A percentile compares a stretch with the other conserved stretches of the same genome.
Evolutionary conservation across 2,113 vertebrate genomes (phyloP).

Genomic region (Phycodurus eques): DNA sequence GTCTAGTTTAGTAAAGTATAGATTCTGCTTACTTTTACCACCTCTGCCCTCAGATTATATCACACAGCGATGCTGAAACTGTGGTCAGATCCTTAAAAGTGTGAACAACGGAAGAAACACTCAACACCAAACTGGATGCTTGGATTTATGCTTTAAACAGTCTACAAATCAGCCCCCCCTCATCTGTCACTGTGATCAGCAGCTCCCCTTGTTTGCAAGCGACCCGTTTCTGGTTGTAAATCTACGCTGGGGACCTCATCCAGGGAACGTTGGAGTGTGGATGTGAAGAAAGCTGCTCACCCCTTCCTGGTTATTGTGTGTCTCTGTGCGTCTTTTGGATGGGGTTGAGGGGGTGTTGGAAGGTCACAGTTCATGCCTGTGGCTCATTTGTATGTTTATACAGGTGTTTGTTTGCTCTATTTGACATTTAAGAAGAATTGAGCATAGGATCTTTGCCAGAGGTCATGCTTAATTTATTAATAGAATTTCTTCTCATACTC

Average conservation of each 20-base stretch:
- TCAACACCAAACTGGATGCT: constrained; percentile 29
- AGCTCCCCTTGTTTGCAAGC: constrained; percentile 55
- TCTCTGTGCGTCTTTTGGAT: constrained; percentile 25
- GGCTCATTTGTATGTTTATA: background rate
- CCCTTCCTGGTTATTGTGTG: constrained; percentile 74
- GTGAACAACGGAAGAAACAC: constrained; percentile 16
- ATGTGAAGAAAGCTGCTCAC: constrained; percentile 54
- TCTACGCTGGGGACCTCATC: constrained; percentile 52
- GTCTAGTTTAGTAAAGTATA: too few species aligned
- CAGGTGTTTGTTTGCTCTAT: background rate
- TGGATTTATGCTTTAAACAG: constrained; percentile 54
- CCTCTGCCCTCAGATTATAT: background rate
- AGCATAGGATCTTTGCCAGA: background rate
- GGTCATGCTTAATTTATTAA: too few species aligned
- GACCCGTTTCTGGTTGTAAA: constrained; percentile 75
- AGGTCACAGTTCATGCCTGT: constrained; percentile 48
- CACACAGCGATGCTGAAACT: background rate
- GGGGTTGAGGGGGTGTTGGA: constrained; percentile 13
- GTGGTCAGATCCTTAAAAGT: constrained; percentile 9
- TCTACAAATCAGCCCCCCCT: constrained; percentile 60
- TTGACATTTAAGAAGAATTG: background rate
- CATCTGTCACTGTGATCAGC: constrained; percentile 67
- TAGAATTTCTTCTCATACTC: too few species aligned
- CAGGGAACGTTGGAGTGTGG: constrained; percentile 38
- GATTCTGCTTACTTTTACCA: background rate